Evolutionary conservation across 1,140 invertebrate species (phyloP).

Genomic region (Sarcophaga bullata): DNA sequence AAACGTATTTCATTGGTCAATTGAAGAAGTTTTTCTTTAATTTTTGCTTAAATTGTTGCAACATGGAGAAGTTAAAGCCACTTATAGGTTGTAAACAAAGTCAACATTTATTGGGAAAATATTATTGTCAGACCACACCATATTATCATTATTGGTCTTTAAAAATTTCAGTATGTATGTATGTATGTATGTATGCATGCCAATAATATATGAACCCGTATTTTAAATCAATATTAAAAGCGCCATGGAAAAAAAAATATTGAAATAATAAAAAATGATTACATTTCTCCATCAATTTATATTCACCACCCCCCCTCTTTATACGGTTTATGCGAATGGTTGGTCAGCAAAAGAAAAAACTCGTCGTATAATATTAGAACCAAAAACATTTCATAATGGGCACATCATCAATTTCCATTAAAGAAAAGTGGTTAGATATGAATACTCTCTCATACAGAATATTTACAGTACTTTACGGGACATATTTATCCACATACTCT

Average conservation of each 20-base stretch:
- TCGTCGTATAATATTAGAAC: not conserved
- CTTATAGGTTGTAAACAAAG: not conserved
- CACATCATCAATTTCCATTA: conserved; percentile 47
- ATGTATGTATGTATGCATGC: not conserved
- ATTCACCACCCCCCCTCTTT: too few species aligned
- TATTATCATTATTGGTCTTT: too few species aligned
- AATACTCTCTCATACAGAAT: conserved; percentile 15
- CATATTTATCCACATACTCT: not conserved
- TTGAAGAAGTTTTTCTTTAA: too few species aligned
- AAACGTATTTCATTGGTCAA: too few species aligned
- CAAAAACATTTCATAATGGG: conserved; percentile 45
- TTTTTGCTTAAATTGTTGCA: too few species aligned
- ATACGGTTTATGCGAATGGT: not conserved
- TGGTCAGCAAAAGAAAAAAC: not conserved
- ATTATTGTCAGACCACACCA: not conserved
- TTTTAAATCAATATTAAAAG: conserved; percentile 36
- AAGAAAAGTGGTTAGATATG: conserved; percentile 47
- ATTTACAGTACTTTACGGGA: not conserved
- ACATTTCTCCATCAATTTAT: not conserved
- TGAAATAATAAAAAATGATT: conserved; percentile 39
- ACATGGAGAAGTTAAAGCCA: too few species aligned
- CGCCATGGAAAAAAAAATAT: conserved; percentile 2
- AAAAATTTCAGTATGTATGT: not conserved
- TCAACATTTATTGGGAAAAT: not conserved
- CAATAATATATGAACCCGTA: not conserved